Evolutionary conservation across 1,140 invertebrate species (phyloP).

Genomic region (Tetraneura akinire): DNA sequence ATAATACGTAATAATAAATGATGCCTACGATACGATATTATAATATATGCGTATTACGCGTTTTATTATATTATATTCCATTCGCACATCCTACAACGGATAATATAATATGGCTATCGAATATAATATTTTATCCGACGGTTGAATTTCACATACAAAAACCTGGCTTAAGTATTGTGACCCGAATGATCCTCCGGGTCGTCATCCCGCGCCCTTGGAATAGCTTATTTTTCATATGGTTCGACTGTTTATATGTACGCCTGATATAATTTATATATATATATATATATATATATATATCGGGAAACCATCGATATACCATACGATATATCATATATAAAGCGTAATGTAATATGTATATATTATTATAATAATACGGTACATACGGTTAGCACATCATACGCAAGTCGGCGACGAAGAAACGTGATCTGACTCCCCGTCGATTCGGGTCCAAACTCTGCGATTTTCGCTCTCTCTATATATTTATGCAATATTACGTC

Average conservation of each 20-base stretch:
- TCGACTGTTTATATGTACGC: too few species aligned
- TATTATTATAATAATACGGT: background rate
- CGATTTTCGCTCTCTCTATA: constrained; percentile 27
- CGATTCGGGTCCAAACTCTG: background rate
- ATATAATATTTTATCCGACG: constrained; percentile 47
- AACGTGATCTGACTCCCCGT: constrained; percentile 36
- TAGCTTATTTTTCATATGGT: constrained; percentile 20
- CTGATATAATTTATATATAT: too few species aligned
- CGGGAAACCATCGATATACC: constrained; percentile 31
- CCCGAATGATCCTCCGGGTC: constrained; percentile 34
- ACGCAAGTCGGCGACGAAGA: background rate
- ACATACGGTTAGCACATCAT: background rate
- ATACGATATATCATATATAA: too few species aligned
- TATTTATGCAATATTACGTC: too few species aligned
- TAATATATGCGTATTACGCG: background rate
- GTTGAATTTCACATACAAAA: constrained; percentile 29
- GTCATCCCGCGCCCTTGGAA: background rate
- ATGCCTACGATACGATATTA: too few species aligned
- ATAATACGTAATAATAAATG: too few species aligned
- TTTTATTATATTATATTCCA: constrained; percentile 33
- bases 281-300: constrained; percentile 39
- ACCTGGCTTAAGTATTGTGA: constrained; percentile 48
- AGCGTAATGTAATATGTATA: too few species aligned
- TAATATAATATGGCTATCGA: constrained; percentile 24
- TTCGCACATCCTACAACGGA: constrained; percentile 37